Evolutionary conservation across 1,140 invertebrate genomes (phyloP), one percentile per base, ranked within the genome.

Genomic region (Periplaneta americana): DNA sequence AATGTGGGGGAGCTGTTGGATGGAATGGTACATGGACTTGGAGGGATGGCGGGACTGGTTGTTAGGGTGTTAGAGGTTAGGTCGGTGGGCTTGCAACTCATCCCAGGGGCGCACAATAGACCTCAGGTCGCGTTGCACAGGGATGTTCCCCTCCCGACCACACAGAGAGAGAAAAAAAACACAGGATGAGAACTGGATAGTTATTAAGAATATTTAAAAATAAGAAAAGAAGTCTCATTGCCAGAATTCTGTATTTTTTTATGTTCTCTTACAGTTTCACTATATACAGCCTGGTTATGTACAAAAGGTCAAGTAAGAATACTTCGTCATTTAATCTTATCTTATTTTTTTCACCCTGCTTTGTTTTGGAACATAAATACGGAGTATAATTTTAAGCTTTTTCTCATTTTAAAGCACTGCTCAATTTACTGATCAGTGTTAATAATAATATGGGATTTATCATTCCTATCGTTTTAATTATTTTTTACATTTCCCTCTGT

Each of bases 231-330:
- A 18, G 33, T 9, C 17, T 78, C 35, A 78, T 18, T 78, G 77
- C 77, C 77, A 78, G 28, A 78, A 28, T 66, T n/a, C 48, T 66
- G 48, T 66, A 66, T 66, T 78, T n/a, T 78, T 80, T 57, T 75
- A 39, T 75, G 32, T 74, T 75, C 66, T 80, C 80, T 80, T 66
- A 80, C 80, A 80, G 22, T 75, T 36, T 80, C 80, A 34, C 48
- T 80, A 80, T 80, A 35, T 80, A 80, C 80, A 80, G n/a, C 57
- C 33, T 80, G 34, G 66, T 48, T 80, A 80, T 80, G 80, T 80
- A 80, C 80, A 80, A 80, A 80, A 80, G 66, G 48, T 80, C 35
- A 36, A 78, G 35, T 80, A 80, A 80, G 80, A 80, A 80, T 80
- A 80, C 34, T 48, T 75, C 57, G 33, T 75, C 34, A 37, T 75